Evolutionary conservation across 2,888 invertebrate genomes (phyloP), one percentile per base, ranked within the genome.

Genomic region (Papilio gigon): DNA sequence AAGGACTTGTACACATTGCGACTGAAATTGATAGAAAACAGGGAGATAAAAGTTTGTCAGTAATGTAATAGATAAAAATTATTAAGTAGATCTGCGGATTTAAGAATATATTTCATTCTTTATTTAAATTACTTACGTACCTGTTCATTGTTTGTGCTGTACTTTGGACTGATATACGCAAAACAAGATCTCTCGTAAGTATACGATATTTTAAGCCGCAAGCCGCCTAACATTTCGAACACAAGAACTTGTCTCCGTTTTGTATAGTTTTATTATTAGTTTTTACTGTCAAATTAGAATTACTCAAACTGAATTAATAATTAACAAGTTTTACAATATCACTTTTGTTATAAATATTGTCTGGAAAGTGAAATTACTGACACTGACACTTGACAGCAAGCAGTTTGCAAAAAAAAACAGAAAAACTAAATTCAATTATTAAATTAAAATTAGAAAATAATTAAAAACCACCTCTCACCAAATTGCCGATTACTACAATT

Each of bases 121-220:
- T 12, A 17, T 47, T 12, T 17, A 47, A 17, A 17, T 37, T 27
- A 72, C 74, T 62, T 63, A 30, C 53, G 79, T 80, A 89, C 90
- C 84, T 90, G 88, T 75, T 88, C 88, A 77, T 85, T 88, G 70
- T 86, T 89, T 60, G 86, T 82, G 71, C 86, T 86, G 82, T 90
- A 90, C 82, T 89, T 90, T 78, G 88, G 80, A 85, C 83, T 91
- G 76, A 91, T 83, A 76, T 90, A 90, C 1, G 87, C 90, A 75
- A 91, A 91, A 76, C 91, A 90, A 75, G 87, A 85, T 76, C 85
- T 87, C 80, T 90, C 90, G 71, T 87, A 87, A 27, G 84, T 85
- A 76, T 80, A 86, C 30, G 77, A 73, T 27, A 91, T 83, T 83
- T 84, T 89, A n/a, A 92, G 77, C 71, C 82, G 83, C 17, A 87